Percentiles rank a stretch among this genome's conserved stretches.
phyloP scores from a whole-genome alignment of 2,888 invertebrate genomes.

The Pyrgus malvae region DNA sequence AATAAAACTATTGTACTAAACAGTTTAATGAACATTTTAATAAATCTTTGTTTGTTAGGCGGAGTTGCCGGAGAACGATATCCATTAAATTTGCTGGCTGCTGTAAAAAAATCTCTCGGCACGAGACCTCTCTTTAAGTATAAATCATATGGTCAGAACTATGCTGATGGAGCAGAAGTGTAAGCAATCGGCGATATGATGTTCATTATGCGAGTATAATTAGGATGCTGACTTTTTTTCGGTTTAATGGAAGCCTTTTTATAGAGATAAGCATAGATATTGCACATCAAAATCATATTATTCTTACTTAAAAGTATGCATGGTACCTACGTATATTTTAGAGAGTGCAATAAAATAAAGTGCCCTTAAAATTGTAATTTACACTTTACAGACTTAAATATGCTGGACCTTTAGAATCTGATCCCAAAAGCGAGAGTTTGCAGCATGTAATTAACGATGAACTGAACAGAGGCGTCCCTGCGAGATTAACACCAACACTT shows the following conservation, averaged over 20 bases:
- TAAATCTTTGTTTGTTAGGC: slow-evolving; percentile 41
- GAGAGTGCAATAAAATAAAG: too few relatives aligned
- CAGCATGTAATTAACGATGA: slow-evolving; percentile 47
- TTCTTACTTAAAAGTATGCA: too few relatives aligned
- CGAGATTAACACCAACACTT: slow-evolving; percentile 46
- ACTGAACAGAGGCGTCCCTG: slow-evolving; percentile 48
- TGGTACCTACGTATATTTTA: too few relatives aligned
- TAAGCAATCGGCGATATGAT: slow-evolving; percentile 36
- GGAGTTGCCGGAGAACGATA: slow-evolving; percentile 58
- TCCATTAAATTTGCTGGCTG: slow-evolving; percentile 48
- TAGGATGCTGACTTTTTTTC: too few relatives aligned
- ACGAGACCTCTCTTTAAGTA: slow-evolving; percentile 50
- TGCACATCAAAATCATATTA: too few relatives aligned
- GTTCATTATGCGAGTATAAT: too few relatives aligned
- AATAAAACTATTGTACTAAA: too few relatives aligned
- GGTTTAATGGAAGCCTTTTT: too few relatives aligned
- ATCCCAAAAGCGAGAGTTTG: slow-evolving; percentile 43
- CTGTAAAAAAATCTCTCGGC: slow-evolving; percentile 52
- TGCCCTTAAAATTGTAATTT: too few relatives aligned
- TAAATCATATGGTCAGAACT: slow-evolving; percentile 53
- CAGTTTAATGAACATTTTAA: background rate
- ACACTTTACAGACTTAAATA: slow-evolving; percentile 47
- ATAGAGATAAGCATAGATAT: too few relatives aligned
- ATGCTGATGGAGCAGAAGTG: slow-evolving; percentile 55
- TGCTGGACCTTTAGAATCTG: slow-evolving; percentile 45